phyloP scores from a whole-genome alignment of 2,888 invertebrate genomes.

The Axea sp. region DNA sequence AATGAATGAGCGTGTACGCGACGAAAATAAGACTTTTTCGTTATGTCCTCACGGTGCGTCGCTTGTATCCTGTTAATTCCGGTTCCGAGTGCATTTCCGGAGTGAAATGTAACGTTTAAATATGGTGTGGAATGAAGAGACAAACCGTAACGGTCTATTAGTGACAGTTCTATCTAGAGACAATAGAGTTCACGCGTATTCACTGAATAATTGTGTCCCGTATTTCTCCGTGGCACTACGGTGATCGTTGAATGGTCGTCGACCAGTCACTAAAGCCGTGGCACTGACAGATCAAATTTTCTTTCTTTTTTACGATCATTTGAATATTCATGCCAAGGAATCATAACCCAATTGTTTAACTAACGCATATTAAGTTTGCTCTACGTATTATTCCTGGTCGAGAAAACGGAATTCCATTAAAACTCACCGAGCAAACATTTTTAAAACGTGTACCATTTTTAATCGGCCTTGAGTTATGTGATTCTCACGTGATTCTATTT shows the following conservation, averaged over 20 bases:
- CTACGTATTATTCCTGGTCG: constrained; percentile 2
- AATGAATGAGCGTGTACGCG: constrained; percentile 21
- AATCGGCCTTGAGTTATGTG: constrained; percentile 8
- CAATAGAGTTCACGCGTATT: constrained; percentile 68
- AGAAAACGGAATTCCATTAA: constrained; percentile 10
- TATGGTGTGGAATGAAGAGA: constrained; percentile 59
- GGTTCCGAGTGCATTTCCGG: constrained; percentile 46
- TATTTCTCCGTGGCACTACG: constrained; percentile 45
- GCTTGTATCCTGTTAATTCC: constrained; percentile 45
- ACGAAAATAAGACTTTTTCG: constrained; percentile 31
- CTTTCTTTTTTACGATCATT: no score
- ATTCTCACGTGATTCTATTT: constrained; percentile 6
- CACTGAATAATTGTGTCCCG: constrained; percentile 55
- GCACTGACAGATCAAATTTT: constrained; percentile 47
- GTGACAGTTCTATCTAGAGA: constrained; percentile 68
- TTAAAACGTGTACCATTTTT: constrained; percentile 17
- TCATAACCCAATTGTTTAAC: no score
- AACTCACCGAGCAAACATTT: constrained; percentile 15
- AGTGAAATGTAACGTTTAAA: constrained; percentile 55
- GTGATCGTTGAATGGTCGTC: constrained; percentile 61
- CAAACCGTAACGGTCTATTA: constrained; percentile 65
- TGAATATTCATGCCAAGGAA: no score
- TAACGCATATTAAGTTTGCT: no score
- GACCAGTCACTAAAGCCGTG: constrained; percentile 59
- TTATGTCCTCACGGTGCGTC: constrained; percentile 42